A percentile compares a stretch with the other conserved stretches of the same genome.
phyloP scores from a whole-genome alignment of 2,113 vertebrate genomes.

The Sorex fumeus region DNA sequence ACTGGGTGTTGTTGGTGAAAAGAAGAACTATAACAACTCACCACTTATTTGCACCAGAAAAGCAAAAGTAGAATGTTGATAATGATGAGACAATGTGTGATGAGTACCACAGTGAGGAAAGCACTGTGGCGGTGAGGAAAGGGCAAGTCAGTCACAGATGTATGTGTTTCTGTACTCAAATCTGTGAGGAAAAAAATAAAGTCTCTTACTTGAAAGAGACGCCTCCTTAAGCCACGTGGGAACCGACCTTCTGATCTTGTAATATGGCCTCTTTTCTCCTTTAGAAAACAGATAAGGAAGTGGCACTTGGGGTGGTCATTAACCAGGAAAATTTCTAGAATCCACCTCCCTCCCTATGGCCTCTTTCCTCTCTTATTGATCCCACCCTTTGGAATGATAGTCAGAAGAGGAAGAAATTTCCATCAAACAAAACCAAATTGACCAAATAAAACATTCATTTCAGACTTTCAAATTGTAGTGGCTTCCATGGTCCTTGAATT shows the following conservation, averaged over 20 bases:
- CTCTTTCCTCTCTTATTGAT: not conserved
- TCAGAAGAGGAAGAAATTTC: not conserved
- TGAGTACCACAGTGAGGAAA: not conserved
- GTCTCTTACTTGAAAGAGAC: conserved; percentile 76
- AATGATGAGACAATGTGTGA: not conserved
- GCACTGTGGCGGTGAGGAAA: not conserved
- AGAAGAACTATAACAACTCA: not conserved
- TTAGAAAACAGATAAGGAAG: conserved; percentile 73
- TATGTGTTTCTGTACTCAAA: not conserved
- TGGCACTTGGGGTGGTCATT: conserved; percentile 30
- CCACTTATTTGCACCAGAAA: not conserved
- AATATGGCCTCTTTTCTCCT: conserved; percentile 72
- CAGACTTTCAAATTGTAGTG: not conserved
- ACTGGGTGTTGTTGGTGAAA: not conserved
- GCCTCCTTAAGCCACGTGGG: conserved; percentile 62
- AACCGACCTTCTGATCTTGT: conserved; percentile 52
- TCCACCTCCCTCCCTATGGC: not conserved
- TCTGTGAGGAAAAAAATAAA: conserved; percentile 34
- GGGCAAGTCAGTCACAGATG: not conserved
- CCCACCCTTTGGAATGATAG: not conserved
- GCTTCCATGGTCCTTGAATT: not conserved
- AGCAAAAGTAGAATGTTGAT: not conserved
- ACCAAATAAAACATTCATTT: not conserved
- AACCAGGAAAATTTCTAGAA: not conserved
- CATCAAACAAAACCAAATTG: not conserved